Conservation (phyloP, 2,797 vertebrate species). For the Caiman crocodilus region DNA sequence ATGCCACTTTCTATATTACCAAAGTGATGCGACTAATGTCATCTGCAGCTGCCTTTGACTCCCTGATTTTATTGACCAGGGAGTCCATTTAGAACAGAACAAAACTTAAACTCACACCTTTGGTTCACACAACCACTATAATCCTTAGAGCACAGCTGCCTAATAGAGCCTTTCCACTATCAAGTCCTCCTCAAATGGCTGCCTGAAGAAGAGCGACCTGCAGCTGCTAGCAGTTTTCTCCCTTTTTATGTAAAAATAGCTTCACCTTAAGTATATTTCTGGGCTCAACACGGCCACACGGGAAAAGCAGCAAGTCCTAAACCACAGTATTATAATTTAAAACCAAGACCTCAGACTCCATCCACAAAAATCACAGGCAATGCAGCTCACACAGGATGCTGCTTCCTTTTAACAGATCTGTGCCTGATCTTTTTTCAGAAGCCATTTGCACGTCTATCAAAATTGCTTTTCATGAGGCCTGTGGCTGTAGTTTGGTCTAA, state of each 20-base stretch:
- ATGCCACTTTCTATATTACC: too few relatives aligned
- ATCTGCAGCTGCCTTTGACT: too few relatives aligned
- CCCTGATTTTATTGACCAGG: too few relatives aligned
- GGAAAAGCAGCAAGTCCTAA: neutral
- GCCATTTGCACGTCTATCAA: neutral
- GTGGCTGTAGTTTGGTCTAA: neutral
- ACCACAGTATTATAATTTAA: neutral
- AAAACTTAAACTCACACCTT: too few relatives aligned
- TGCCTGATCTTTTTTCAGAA: neutral
- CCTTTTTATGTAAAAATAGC: neutral
- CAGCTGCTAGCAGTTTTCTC: neutral
- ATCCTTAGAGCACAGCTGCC: too few relatives aligned
- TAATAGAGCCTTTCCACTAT: neutral
- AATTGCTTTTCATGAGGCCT: neutral
- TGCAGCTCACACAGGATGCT: neutral
- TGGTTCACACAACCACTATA: too few relatives aligned
- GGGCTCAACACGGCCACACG: neutral
- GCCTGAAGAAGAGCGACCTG: neutral
- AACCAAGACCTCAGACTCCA: neutral
- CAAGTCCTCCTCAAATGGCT: neutral
- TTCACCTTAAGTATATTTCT: neutral
- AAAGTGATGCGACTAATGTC: too few relatives aligned
- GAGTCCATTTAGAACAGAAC: too few relatives aligned
- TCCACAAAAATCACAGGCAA: neutral
- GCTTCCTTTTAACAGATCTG: neutral